These are phyloP conservation scores for Melanostigma gelatinosum DNA, from an alignment of 2,113 vertebrate genomes.

Conservation along the genomic window DNA sequence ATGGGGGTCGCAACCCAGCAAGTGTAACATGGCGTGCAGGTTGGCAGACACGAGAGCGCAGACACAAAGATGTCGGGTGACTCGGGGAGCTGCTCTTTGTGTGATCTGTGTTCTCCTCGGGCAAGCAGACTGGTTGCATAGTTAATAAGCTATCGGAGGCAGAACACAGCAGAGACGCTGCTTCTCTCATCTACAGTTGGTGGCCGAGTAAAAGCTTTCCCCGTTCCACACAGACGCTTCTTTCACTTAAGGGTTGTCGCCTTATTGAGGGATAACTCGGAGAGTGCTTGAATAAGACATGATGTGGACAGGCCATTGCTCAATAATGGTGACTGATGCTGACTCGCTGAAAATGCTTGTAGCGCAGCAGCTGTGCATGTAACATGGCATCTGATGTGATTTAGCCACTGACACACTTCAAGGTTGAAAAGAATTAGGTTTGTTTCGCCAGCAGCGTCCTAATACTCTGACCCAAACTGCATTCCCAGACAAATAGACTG, in stretches of 20 bases:
- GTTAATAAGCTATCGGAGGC: conserved; percentile 52
- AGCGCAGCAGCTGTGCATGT: background rate
- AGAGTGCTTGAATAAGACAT: conserved; percentile 10
- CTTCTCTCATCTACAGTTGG: conserved; percentile 26
- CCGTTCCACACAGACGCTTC: conserved; percentile 7
- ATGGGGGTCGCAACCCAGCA: conserved; percentile 28
- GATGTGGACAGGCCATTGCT: background rate
- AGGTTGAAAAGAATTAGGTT: conserved; percentile 7
- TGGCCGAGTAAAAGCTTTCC: background rate
- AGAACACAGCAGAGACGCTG: background rate
- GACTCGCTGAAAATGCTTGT: background rate
- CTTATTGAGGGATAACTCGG: conserved; percentile 20
- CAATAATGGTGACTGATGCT: background rate
- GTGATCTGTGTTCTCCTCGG: conserved; percentile 25
- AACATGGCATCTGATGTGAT: background rate
- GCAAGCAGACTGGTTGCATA: conserved; percentile 45
- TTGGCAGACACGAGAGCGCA: conserved; percentile 29
- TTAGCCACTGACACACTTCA: background rate
- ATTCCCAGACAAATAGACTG: conserved; percentile 6
- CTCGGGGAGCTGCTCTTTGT: conserved; percentile 64
- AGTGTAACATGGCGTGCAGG: conserved; percentile 38
- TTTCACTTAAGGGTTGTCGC: conserved; percentile 6
- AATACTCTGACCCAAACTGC: conserved; percentile 4
- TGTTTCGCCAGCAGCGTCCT: conserved; percentile 2
- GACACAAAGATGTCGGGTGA: conserved; percentile 54